These are phyloP conservation scores for Taphrorychus bicolor DNA, from an alignment of 2,888 invertebrate species.

Conservation along the genomic window DNA sequence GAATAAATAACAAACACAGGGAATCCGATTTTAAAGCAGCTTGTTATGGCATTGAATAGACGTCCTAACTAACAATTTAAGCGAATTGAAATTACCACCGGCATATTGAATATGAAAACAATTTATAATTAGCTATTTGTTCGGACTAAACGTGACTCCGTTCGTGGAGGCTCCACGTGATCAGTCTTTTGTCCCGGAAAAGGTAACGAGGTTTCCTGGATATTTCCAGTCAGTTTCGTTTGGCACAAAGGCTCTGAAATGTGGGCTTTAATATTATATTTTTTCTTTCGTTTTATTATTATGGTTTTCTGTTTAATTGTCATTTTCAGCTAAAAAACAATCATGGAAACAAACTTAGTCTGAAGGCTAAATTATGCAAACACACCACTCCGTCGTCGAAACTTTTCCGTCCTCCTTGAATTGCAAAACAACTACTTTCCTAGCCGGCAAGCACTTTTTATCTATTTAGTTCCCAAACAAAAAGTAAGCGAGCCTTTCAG, in stretches of 20 bases:
- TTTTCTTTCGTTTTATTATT: too few species aligned
- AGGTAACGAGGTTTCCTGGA: not conserved
- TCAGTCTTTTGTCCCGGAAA: not conserved
- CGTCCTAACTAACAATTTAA: conserved; percentile 6
- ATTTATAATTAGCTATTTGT: conserved; percentile 7
- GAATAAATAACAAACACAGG: not conserved
- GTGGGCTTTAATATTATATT: too few species aligned
- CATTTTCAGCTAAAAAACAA: too few species aligned
- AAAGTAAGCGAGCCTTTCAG: conserved; percentile 11
- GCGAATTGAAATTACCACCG: conserved; percentile 4
- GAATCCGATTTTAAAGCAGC: not conserved
- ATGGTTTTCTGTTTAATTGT: too few species aligned
- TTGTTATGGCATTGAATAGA: not conserved
- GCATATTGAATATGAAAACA: conserved; percentile 4
- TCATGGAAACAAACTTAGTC: not conserved
- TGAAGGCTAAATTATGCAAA: conserved; percentile 2
- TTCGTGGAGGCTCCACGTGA: not conserved
- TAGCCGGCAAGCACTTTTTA: conserved; percentile 12
- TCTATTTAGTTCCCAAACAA: conserved; percentile 13
- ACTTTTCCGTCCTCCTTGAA: conserved; percentile 3
- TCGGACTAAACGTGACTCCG: not conserved
- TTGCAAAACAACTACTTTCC: conserved; percentile 18
- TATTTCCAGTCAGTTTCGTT: not conserved
- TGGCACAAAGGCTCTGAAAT: too few species aligned
- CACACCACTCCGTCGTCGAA: not conserved